A percentile compares a stretch with the other conserved stretches of the same genome.
Conservation (phyloP, 2,113 vertebrate species). For the Corythornis madagascariensis region DNA sequence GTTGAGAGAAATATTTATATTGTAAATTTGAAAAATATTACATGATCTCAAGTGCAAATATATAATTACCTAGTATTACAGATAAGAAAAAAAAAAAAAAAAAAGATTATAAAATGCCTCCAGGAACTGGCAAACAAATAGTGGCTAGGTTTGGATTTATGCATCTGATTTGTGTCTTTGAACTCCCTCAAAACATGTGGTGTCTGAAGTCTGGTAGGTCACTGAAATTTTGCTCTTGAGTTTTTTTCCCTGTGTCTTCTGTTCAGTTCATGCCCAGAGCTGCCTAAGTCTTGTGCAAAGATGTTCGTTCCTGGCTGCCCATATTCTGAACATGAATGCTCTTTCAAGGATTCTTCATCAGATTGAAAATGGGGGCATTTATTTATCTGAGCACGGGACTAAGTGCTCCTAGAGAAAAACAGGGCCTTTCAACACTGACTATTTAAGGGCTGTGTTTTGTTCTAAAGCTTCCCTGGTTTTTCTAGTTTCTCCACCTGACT, state of each 20-base stretch:
- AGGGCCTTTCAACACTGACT: background rate
- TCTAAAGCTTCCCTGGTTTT: background rate
- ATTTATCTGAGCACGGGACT: background rate
- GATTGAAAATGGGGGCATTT: background rate
- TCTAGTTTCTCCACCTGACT: background rate
- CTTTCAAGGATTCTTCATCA: background rate
- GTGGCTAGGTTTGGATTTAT: background rate
- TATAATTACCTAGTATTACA: background rate
- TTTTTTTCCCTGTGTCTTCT: background rate
- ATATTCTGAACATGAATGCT: background rate
- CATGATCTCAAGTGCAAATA: background rate
- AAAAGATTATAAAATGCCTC: background rate
- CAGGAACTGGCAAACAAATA: background rate
- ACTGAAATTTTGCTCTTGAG: background rate
- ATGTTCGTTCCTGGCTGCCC: background rate
- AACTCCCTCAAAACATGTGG: background rate
- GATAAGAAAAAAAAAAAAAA: background rate
- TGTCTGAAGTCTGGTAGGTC: background rate
- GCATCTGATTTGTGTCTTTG: background rate
- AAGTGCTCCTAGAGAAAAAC: background rate
- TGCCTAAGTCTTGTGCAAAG: background rate
- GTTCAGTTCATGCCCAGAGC: background rate
- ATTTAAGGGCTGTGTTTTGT: background rate
- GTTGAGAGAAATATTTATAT: slow-evolving; percentile 47
- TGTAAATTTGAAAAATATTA: slow-evolving; percentile 21